These are phyloP conservation scores for Brotula barbata DNA, from an alignment of 2,797 vertebrate species.

Conservation along the genomic window DNA sequence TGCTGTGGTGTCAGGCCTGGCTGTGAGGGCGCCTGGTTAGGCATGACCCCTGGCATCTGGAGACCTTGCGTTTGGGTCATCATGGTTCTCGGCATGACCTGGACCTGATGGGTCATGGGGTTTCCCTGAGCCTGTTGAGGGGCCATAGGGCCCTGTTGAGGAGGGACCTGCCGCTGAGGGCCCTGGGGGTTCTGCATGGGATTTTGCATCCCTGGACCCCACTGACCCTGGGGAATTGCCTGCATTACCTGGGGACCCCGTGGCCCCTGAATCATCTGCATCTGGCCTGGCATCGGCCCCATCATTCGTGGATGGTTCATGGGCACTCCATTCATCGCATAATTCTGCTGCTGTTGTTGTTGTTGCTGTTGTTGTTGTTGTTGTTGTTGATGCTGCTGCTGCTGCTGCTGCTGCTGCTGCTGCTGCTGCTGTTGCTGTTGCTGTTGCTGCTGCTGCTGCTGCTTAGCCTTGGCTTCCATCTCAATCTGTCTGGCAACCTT, in stretches of 20 bases:
- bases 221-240: constrained; percentile 86
- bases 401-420: constrained; percentile 66
- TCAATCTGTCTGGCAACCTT: constrained; percentile 87
- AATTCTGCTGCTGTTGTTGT: constrained; percentile 82
- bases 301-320: constrained; percentile 87
- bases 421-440: background rate
- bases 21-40: constrained; percentile 78
- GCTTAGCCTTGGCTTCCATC: constrained; percentile 81
- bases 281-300: constrained; percentile 84
- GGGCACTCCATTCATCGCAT: constrained; percentile 88
- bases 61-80: constrained; percentile 77
- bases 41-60: constrained; percentile 73
- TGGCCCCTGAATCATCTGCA: constrained; percentile 87
- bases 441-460: constrained; percentile 37
- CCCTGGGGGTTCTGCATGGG: constrained; percentile 80
- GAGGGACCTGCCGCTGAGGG: constrained; percentile 61
- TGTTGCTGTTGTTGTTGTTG: constrained; percentile 64
- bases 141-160: constrained; percentile 69
- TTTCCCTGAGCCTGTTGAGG: constrained; percentile 73
- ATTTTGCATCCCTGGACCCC: constrained; percentile 85
- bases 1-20: constrained; percentile 80
- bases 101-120: constrained; percentile 65
- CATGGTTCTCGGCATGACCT: constrained; percentile 76
- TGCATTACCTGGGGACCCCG: constrained; percentile 87
- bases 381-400: background rate